phyloP scores from a whole-genome alignment of 2,113 vertebrate genomes.

The Dicaeum eximium region DNA sequence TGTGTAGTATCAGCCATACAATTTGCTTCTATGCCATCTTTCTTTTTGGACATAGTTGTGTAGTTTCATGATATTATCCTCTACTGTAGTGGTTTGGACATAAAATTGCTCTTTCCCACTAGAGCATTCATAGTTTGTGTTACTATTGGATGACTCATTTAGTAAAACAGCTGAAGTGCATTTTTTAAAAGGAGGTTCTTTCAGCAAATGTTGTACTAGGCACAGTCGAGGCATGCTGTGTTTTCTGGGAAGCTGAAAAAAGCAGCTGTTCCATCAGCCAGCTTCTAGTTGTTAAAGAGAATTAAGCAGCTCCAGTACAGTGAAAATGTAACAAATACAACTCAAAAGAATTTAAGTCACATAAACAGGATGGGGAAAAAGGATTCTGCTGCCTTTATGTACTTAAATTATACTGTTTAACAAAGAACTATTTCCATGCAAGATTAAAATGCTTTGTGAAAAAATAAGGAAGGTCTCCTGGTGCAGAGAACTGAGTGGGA shows the following conservation, averaged over 20 bases:
- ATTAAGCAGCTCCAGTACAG: not conserved
- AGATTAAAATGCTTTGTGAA: not conserved
- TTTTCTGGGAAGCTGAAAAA: not conserved
- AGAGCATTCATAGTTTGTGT: not conserved
- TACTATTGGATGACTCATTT: slow-evolving; percentile 3
- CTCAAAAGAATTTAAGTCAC: not conserved
- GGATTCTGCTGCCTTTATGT: not conserved
- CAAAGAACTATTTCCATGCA: not conserved
- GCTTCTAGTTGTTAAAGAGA: not conserved
- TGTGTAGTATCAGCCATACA: not conserved
- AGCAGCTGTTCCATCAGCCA: not conserved
- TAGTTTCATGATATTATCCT: not conserved
- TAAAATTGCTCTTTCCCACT: not conserved
- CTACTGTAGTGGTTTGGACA: not conserved
- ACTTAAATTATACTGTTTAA: not conserved
- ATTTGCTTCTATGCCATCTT: not conserved
- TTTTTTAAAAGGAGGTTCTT: not conserved
- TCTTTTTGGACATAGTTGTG: not conserved
- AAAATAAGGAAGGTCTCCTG: not conserved
- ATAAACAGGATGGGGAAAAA: not conserved
- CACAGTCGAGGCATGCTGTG: not conserved
- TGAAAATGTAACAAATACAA: not conserved
- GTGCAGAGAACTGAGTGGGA: not conserved
- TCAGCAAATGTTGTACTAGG: not conserved
- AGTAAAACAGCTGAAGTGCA: slow-evolving; percentile 8